Percentiles rank a stretch among this genome's conserved stretches.
Evolutionary conservation across 2,888 invertebrate genomes (phyloP).

Genomic region (Drosophila pegasa): DNA sequence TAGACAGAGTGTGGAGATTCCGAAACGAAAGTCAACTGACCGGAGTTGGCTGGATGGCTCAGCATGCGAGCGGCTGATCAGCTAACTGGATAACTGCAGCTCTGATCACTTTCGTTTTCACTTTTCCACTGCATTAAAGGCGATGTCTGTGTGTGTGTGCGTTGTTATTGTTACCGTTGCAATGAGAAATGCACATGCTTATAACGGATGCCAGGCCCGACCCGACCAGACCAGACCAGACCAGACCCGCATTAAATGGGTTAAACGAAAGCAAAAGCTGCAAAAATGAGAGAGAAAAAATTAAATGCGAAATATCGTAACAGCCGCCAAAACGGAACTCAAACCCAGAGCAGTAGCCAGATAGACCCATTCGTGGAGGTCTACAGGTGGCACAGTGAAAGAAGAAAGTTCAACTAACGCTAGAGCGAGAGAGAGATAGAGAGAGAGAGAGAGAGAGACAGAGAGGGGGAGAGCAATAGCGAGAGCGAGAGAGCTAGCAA

Average conservation of each 20-base stretch:
- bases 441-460: constrained; percentile 4
- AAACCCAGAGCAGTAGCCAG: constrained; percentile 19
- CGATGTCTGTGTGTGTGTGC: constrained; percentile 32
- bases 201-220: constrained; percentile 60
- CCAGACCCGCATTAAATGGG: constrained; percentile 71
- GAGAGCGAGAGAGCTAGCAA: constrained; percentile 32
- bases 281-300: constrained; percentile 21
- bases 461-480: constrained; percentile 11
- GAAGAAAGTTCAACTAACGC: constrained; percentile 71
- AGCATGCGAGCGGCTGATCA: constrained; percentile 45
- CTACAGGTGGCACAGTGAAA: constrained; percentile 74
- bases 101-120: constrained; percentile 79
- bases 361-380: constrained; percentile 22
- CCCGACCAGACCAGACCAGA: constrained; percentile 27
- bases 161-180: constrained; percentile 46
- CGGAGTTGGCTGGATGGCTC: constrained; percentile 36
- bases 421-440: not conserved
- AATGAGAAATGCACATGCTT: constrained; percentile 52
- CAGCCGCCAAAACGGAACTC: constrained; percentile 68
- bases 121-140: constrained; percentile 80
- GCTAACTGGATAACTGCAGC: constrained; percentile 61
- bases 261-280: constrained; percentile 78
- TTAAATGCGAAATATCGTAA: constrained; percentile 66
- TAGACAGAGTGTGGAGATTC: constrained; percentile 7
- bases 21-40: constrained; percentile 74